A percentile compares a stretch with the other conserved stretches of the same genome.
These are phyloP conservation scores for Ceratothoa steindachneri DNA, from an alignment of 2,888 invertebrate genomes.

Conservation along the genomic window DNA sequence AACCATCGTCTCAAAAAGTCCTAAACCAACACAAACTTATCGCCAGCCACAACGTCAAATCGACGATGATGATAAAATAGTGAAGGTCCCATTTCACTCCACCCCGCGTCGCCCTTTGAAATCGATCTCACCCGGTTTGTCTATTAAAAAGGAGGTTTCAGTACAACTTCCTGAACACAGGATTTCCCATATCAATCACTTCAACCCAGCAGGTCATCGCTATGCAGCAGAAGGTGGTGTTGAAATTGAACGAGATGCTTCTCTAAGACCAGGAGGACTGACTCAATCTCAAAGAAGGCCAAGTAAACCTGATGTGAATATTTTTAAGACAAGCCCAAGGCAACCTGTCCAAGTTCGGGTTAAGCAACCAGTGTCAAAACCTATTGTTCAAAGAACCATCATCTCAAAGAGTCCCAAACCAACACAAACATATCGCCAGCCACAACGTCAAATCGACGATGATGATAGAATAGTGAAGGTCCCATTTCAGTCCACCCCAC, in stretches of 20 bases:
- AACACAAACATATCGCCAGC: neutral
- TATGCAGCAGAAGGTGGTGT: neutral
- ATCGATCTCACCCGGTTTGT: neutral
- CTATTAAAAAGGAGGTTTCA: conserved; percentile 20
- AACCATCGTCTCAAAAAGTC: no score
- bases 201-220: conserved; percentile 28
- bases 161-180: conserved; percentile 20
- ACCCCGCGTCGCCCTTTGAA: neutral
- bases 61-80: no score
- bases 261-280: no score
- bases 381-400: neutral
- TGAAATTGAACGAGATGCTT: neutral
- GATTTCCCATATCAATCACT: conserved; percentile 24
- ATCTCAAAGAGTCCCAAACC: neutral
- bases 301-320: no score
- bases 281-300: no score
- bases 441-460: neutral
- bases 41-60: neutral
- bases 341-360: no score
- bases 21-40: neutral
- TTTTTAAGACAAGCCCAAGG: neutral
- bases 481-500: neutral
- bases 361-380: neutral
- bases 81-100: neutral
- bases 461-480: no score